These are phyloP conservation scores for Platycnemis pennipes DNA, from an alignment of 2,888 invertebrate species.

Conservation along the genomic window DNA sequence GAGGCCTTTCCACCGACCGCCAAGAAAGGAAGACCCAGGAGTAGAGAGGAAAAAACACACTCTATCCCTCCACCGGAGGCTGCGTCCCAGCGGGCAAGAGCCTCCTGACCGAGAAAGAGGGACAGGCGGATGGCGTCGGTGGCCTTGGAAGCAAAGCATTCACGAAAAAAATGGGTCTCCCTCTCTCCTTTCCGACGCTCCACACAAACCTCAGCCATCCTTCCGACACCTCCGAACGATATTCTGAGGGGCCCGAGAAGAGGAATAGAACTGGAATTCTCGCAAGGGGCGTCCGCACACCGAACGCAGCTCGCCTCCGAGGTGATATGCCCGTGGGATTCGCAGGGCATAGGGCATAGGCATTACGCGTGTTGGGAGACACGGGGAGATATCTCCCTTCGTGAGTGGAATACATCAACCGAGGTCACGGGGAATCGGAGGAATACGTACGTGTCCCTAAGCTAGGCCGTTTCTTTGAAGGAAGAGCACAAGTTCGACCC, in stretches of 20 bases:
- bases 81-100: not conserved
- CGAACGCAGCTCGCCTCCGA: not conserved
- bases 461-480: not conserved
- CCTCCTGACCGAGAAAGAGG: not conserved
- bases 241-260: not conserved
- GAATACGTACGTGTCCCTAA: not conserved
- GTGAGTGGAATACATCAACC: not conserved
- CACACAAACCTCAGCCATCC: not conserved
- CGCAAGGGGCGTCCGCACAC: too few species aligned
- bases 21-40: too few species aligned
- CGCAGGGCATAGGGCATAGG: not conserved
- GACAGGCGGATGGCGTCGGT: not conserved
- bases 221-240: not conserved
- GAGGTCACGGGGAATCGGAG: not conserved
- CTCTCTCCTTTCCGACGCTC: not conserved
- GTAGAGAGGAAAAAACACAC: not conserved
- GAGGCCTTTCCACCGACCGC: too few species aligned
- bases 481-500: too few species aligned
- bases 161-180: slow-evolving; percentile 10
- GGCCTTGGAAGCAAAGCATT: not conserved
- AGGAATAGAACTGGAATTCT: too few species aligned
- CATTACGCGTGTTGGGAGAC: too few species aligned
- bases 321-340: not conserved
- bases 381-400: not conserved
- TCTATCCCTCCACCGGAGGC: not conserved